Conservation (phyloP, 2,888 invertebrate genomes). For the Tyria jacobaeae region DNA sequence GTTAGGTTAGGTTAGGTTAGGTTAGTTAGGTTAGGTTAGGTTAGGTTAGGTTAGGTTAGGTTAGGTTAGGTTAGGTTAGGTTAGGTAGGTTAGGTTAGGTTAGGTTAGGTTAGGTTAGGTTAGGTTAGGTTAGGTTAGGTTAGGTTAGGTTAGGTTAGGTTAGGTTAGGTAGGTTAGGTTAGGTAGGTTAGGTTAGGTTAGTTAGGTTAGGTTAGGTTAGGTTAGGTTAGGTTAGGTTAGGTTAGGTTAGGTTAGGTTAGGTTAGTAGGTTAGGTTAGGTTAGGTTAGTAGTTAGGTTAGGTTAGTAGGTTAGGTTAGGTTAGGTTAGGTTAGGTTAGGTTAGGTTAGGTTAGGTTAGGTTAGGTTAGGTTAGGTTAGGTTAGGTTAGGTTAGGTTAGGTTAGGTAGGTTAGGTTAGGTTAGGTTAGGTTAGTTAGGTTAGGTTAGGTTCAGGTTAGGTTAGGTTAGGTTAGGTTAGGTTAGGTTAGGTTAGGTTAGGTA, state of each 20-base stretch:
- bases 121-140: constrained; percentile 35
- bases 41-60: constrained; percentile 46
- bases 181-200: constrained; percentile 37
- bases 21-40: constrained; percentile 45
- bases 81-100: constrained; percentile 31
- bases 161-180: constrained; percentile 28
- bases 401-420: constrained; percentile 49
- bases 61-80: constrained; percentile 43
- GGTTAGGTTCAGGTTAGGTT: constrained; percentile 56
- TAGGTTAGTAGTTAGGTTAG: no score
- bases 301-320: constrained; percentile 46
- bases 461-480: constrained; percentile 38
- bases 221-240: constrained; percentile 37
- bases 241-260: constrained; percentile 45
- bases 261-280: constrained; percentile 42
- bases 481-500: constrained; percentile 28
- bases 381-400: constrained; percentile 42
- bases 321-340: constrained; percentile 40
- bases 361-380: constrained; percentile 44
- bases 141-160: constrained; percentile 32
- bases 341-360: constrained; percentile 42
- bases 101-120: constrained; percentile 33
- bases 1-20: constrained; percentile 46
- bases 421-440: constrained; percentile 58
- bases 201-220: constrained; percentile 27